These are phyloP conservation scores for Cyrtonyx montezumae DNA, from an alignment of 2,113 vertebrate species.

Conservation along the genomic window DNA sequence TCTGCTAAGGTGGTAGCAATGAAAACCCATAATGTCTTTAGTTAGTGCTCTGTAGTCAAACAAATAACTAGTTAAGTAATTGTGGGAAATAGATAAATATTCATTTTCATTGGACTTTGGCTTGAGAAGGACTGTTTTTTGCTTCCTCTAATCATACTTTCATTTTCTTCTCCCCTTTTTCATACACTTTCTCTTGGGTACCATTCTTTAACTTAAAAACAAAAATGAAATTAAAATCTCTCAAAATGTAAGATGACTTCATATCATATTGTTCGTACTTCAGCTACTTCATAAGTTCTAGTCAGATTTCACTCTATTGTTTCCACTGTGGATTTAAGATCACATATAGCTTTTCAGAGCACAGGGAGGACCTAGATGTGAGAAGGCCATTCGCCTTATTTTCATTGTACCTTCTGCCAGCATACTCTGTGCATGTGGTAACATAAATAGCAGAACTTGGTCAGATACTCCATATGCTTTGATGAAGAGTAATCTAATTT, in stretches of 20 bases:
- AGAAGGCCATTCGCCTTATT: background rate
- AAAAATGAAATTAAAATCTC: background rate
- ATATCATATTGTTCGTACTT: accelerated
- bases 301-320: background rate
- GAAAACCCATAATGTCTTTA: background rate
- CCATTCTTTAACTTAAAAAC: background rate
- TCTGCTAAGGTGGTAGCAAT: background rate
- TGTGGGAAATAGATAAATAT: background rate
- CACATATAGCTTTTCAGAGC: background rate
- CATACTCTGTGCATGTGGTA: background rate
- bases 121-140: background rate
- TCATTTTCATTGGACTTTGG: background rate
- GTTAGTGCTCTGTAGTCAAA: background rate
- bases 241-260: background rate
- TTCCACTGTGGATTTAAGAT: background rate
- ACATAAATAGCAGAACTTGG: background rate
- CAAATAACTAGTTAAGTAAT: background rate
- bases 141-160: background rate
- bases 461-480: accelerated
- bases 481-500: background rate
- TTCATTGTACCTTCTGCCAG: background rate
- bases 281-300: background rate
- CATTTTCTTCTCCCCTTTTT: background rate
- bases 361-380: background rate
- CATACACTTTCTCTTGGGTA: background rate